Evolutionary conservation across 2,888 invertebrate species (phyloP).

Genomic region (Dysmachus trigonus): DNA sequence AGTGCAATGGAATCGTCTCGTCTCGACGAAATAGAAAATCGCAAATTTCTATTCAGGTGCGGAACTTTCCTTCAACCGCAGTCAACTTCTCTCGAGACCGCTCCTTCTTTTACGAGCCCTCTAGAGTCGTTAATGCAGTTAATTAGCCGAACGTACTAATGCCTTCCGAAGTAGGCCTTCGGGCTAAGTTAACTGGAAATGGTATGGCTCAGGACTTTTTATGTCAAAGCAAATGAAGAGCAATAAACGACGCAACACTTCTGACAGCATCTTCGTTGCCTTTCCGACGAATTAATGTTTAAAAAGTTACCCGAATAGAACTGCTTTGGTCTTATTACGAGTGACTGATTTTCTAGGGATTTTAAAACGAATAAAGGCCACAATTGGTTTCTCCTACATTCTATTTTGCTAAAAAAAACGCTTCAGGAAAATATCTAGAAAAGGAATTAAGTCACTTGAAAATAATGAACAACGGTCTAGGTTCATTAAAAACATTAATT

Average conservation of each 20-base stretch:
- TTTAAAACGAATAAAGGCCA: neutral
- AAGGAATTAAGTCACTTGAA: neutral
- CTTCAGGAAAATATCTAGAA: neutral
- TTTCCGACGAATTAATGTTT: neutral
- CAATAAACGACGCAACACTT: neutral
- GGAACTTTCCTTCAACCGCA: neutral
- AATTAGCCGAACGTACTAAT: neutral
- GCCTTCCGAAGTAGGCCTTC: neutral
- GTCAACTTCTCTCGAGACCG: neutral
- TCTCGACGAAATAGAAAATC: neutral
- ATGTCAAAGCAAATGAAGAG: neutral
- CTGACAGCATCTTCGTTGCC: neutral
- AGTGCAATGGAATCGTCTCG: neutral
- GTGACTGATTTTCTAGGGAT: neutral
- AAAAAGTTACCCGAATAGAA: neutral
- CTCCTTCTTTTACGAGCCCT: neutral
- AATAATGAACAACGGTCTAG: neutral
- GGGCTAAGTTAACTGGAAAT: neutral
- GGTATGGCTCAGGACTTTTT: neutral
- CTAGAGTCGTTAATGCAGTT: neutral
- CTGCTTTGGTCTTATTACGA: neutral
- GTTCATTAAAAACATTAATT: neutral
- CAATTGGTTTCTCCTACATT: neutral
- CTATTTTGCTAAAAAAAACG: neutral
- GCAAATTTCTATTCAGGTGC: neutral